phyloP scores from a whole-genome alignment of 2,797 vertebrate species.

The Thamnophis elegans region DNA sequence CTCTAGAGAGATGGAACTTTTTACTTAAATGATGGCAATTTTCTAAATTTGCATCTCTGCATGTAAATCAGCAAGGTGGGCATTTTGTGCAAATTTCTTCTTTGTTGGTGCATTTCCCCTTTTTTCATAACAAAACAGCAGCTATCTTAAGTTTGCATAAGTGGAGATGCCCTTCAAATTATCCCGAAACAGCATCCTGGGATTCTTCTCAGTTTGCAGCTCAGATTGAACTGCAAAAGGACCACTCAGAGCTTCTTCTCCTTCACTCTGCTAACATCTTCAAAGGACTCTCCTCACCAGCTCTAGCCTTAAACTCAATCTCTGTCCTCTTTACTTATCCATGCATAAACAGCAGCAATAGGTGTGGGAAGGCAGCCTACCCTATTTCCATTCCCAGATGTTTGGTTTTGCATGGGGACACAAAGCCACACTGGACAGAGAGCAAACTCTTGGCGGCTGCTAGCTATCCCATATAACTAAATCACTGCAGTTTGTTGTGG shows the following conservation, averaged over 20 bases:
- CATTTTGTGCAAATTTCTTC: neutral
- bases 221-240: neutral
- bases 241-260: neutral
- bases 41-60: neutral
- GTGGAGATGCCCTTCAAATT: neutral
- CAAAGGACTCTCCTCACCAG: neutral
- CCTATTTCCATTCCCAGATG: neutral
- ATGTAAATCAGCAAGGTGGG: neutral
- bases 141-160: neutral
- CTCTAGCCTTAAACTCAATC: neutral
- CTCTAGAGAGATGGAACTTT: neutral
- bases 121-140: neutral
- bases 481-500: neutral
- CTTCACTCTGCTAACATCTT: neutral
- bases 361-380: neutral
- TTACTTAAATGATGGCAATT: neutral
- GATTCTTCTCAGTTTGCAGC: neutral
- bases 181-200: neutral
- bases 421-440: neutral
- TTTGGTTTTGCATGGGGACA: neutral
- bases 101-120: neutral
- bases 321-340: neutral
- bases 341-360: neutral
- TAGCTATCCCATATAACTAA: neutral
- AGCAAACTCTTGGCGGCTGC: neutral